Base-by-base conservation (phyloP, 2,888 invertebrate genomes). In the Acanthosoma haemorrhoidale region DNA sequence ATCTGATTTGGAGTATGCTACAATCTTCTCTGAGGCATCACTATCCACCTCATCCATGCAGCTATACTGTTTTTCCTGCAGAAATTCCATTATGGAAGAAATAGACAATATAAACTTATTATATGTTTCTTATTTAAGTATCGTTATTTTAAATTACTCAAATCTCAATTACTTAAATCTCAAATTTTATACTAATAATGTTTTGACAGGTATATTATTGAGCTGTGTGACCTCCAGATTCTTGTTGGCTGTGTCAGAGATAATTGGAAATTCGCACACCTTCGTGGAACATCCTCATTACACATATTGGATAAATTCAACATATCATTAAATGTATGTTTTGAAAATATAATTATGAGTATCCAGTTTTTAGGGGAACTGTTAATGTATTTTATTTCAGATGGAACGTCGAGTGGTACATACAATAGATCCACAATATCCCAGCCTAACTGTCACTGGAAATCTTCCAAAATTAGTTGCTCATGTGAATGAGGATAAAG, bases 401-500 rank as follows among this genome's bases (percentile, higher is more conserved):
- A 84, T 92, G 75, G 92, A 93, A 80, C 83, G 94, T 68, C 84
- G 94, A 74, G 86, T 91, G 75, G 87, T 96, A 41, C 86, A 87
- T 75, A 94, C 94, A 3, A 82, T 85, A 51, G 95, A 95, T 83
- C 94, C 94, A 2, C 87, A 88, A 77, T 95, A 89, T 83, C 96
- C 96, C 2, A 88, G 89, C 72, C 83, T 92, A 29, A 91, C 91
- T 41, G 81, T 96, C 41, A 87, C 89, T 74, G 96, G 94, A 59
- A 92, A 90, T 73, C 83, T 96, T 75, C 95, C 96, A 0, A 88
- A 90, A 79, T 84, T 96, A 16, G 89, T 92, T 36, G 90, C 90
- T 64, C 96, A 96, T 80, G 84, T 96, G 58, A 94, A 92, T 81
- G 96, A 96, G 79, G 88, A 89, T 76, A 96, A 96, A 83, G 88